phyloP scores from a whole-genome alignment of 2,888 invertebrate species.

The Eupithecia subumbrata region DNA sequence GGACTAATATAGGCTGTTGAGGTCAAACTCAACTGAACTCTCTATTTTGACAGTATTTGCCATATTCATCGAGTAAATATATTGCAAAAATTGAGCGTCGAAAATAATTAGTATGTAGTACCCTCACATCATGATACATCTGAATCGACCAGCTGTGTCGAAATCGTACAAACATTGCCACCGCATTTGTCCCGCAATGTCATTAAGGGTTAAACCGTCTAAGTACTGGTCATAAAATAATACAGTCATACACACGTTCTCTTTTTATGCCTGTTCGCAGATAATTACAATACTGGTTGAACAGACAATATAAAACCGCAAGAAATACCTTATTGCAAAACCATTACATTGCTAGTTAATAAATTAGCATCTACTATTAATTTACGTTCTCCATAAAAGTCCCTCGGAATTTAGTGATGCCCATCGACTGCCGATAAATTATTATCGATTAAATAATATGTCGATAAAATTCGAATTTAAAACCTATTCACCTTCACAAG shows the following conservation, averaged over 20 bases:
- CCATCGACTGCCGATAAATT: conserved; percentile 32
- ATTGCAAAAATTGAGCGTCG: too few species aligned
- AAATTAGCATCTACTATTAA: conserved; percentile 15
- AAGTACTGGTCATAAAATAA: neutral
- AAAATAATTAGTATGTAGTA: too few species aligned
- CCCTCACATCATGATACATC: too few species aligned
- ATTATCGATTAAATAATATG: conserved; percentile 29
- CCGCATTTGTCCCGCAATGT: too few species aligned
- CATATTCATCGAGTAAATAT: too few species aligned
- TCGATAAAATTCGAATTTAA: conserved; percentile 62
- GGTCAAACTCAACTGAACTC: too few species aligned
- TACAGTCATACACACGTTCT: neutral
- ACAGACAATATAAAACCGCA: neutral
- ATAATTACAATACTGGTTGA: neutral
- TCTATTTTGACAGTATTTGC: too few species aligned
- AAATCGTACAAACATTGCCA: too few species aligned
- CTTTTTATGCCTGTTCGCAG: neutral
- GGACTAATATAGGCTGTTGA: too few species aligned
- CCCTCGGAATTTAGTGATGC: conserved; percentile 37
- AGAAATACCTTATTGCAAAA: conserved; percentile 7
- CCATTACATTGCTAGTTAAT: neutral
- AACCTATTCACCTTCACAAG: conserved; percentile 62
- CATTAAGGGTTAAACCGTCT: neutral
- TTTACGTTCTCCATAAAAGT: conserved; percentile 19
- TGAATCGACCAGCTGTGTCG: too few species aligned